Evolutionary conservation across 2,888 invertebrate species (phyloP).

Genomic region (Xestia xanthographa): DNA sequence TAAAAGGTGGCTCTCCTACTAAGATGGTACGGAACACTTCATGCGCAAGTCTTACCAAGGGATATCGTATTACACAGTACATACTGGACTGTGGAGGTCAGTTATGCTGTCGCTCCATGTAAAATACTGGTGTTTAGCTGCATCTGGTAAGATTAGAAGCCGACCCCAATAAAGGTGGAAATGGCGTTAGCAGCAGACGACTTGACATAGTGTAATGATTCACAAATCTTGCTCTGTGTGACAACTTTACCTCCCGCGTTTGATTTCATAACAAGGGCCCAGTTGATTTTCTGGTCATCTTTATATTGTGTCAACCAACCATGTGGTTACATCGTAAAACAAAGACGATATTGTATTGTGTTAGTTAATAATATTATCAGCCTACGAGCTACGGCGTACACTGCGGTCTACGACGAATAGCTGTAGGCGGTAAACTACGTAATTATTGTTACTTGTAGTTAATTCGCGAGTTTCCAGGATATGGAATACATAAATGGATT

Average conservation of each 20-base stretch:
- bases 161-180: no score
- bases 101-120: no score
- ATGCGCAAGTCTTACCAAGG: no score
- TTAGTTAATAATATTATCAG: neutral
- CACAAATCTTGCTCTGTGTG: neutral
- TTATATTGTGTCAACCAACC: neutral
- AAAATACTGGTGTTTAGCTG: no score
- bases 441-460: neutral
- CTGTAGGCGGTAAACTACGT: constrained; percentile 10
- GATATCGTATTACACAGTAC: no score
- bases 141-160: no score
- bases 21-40: no score
- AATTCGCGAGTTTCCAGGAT: neutral
- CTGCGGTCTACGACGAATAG: constrained; percentile 24
- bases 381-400: constrained; percentile 1
- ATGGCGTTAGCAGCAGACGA: neutral
- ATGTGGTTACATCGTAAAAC: constrained; percentile 33
- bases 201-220: no score
- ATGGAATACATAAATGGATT: neutral
- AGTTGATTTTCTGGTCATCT: neutral
- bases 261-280: neutral
- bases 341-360: constrained; percentile 23
- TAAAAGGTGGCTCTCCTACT: no score
- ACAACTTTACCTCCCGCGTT: neutral
- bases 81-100: no score